A percentile compares a stretch with the other conserved stretches of the same genome.
phyloP scores from a whole-genome alignment of 2,113 vertebrate genomes.

The Amphilophus citrinellus region DNA sequence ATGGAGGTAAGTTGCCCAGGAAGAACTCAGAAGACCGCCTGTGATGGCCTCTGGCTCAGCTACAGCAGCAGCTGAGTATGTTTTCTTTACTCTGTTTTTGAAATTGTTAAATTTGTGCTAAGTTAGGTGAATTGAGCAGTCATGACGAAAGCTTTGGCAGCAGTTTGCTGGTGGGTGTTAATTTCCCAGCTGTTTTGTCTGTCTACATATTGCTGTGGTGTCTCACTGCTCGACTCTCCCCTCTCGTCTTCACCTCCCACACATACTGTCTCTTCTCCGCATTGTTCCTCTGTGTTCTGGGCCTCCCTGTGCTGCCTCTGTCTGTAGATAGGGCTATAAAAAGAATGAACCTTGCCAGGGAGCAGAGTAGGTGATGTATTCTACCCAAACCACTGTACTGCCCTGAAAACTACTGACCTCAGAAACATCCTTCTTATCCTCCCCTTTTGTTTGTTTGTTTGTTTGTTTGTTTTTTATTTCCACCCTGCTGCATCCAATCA shows the following conservation, averaged over 20 bases:
- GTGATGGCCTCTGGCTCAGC: background rate
- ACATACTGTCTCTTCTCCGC: background rate
- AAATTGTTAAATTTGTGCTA: background rate
- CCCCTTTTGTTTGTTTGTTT: rapidly evolving
- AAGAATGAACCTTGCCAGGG: background rate
- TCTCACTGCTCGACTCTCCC: conserved; percentile 4
- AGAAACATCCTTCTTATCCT: background rate
- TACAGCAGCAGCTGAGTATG: conserved; percentile 12
- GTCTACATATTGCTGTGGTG: conserved; percentile 19
- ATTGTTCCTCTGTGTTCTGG: background rate
- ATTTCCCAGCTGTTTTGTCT: conserved; percentile 35
- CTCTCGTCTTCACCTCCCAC: conserved; percentile 30
- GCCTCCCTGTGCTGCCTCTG: background rate
- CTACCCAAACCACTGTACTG: background rate
- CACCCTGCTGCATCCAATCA: too few species aligned
- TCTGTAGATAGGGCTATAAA: conserved; percentile 11
- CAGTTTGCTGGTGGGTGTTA: conserved; percentile 7
- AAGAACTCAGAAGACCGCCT: background rate
- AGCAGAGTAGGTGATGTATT: background rate
- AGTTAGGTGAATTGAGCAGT: background rate
- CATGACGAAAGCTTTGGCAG: conserved; percentile 7
- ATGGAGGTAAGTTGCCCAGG: background rate
- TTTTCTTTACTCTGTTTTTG: background rate
- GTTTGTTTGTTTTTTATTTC: background rate
- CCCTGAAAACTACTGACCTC: background rate